Conservation (phyloP, 2,888 invertebrate genomes). For the Leptinotarsa tumamoca region DNA sequence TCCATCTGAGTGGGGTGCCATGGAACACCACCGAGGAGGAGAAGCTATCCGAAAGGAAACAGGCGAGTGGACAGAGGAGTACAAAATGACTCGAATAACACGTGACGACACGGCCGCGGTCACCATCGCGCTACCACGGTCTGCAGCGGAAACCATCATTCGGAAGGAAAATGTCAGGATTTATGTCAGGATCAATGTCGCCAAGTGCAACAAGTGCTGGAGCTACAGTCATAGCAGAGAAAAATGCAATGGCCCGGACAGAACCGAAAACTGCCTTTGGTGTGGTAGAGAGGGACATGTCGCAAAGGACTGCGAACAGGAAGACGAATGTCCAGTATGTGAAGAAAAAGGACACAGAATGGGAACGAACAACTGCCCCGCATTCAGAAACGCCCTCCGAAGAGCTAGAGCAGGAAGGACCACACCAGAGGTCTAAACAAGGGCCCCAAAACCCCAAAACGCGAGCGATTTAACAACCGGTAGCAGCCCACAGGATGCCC, state of each 20-base stretch:
- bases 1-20: neutral
- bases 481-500: too few species aligned
- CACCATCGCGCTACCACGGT: neutral
- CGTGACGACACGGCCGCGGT: neutral
- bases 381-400: slow-evolving; percentile 1
- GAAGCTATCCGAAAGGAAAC: neutral
- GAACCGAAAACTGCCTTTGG: slow-evolving; percentile 4
- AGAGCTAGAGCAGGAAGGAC: neutral
- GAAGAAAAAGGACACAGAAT: neutral
- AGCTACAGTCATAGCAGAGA: neutral
- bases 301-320: slow-evolving; percentile 9
- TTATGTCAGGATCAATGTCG: neutral
- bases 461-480: too few species aligned
- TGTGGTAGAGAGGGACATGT: slow-evolving; percentile 11
- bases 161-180: neutral
- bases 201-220: slow-evolving; percentile 1
- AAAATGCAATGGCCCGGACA: neutral
- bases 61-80: neutral
- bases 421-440: too few species aligned
- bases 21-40: neutral
- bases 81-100: neutral
- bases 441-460: too few species aligned
- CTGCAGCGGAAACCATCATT: neutral
- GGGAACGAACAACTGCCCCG: neutral
- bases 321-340: slow-evolving; percentile 5